A percentile compares a stretch with the other conserved stretches of the same genome.
phyloP scores from a whole-genome alignment of 2,888 invertebrate species.

The Macaria notata region DNA sequence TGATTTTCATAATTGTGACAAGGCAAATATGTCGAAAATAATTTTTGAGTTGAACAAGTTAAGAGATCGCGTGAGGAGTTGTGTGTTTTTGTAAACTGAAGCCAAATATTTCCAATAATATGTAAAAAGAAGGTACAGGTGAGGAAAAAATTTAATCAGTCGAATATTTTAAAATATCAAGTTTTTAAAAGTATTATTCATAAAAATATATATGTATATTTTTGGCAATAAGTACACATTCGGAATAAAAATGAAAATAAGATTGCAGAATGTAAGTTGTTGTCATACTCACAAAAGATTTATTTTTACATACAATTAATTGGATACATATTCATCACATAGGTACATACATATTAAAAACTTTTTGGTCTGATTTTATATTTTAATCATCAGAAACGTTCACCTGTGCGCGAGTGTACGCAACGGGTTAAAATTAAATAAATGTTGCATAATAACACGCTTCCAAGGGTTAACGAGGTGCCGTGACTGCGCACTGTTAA shows the following conservation, averaged over 20 bases:
- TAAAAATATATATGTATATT: no score
- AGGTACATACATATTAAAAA: no score
- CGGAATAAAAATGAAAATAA: no score
- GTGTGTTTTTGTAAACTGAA: constrained; percentile 38
- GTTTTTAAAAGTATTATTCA: no score
- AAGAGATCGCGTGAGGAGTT: constrained; percentile 32
- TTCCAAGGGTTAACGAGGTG: constrained; percentile 66
- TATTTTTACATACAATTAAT: no score
- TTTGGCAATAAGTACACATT: no score
- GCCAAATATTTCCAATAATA: constrained; percentile 30
- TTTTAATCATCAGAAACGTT: no score
- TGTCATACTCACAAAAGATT: no score
- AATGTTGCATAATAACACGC: constrained; percentile 75
- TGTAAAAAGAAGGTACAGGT: constrained; percentile 26
- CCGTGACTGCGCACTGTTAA: constrained; percentile 78
- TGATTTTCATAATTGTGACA: constrained; percentile 7
- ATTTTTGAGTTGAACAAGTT: constrained; percentile 20
- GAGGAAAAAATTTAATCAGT: constrained; percentile 8
- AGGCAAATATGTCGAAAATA: constrained; percentile 26
- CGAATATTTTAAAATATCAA: neutral
- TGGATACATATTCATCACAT: no score
- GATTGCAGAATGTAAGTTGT: no score
- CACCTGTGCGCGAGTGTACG: constrained; percentile 26
- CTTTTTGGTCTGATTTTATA: no score
- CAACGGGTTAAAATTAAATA: constrained; percentile 67